Conservation (phyloP, 1,140 invertebrate genomes). For the Halesus radiatus region DNA sequence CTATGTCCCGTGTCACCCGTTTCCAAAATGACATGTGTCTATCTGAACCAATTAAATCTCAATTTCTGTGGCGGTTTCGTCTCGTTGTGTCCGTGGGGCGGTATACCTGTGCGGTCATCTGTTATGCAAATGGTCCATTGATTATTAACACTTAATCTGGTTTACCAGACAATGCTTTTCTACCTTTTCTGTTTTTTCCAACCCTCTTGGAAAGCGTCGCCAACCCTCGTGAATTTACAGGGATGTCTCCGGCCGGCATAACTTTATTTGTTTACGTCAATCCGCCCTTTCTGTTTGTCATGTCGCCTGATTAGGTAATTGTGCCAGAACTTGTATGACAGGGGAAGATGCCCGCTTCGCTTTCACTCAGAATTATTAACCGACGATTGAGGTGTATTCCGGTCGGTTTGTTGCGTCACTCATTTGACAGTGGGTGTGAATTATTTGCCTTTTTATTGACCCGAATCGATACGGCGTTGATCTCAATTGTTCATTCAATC, state of each 20-base stretch:
- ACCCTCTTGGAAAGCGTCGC: conserved; percentile 18
- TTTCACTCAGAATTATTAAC: background rate
- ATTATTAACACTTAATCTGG: conserved; percentile 33
- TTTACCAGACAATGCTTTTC: conserved; percentile 35
- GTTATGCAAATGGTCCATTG: conserved; percentile 38
- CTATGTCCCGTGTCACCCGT: background rate
- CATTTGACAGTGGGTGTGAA: too few relatives aligned
- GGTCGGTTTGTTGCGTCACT: background rate
- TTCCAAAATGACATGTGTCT: conserved; percentile 20
- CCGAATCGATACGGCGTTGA: too few relatives aligned
- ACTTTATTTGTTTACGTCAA: conserved; percentile 1
- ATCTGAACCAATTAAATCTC: conserved; percentile 20
- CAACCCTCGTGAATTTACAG: conserved; percentile 4
- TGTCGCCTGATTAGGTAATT: conserved; percentile 15
- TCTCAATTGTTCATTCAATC: too few relatives aligned
- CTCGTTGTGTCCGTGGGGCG: background rate
- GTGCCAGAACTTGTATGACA: background rate
- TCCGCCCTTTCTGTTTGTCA: conserved; percentile 19
- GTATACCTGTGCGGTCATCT: conserved; percentile 21
- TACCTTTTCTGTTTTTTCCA: conserved; percentile 12
- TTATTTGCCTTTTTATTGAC: too few relatives aligned
- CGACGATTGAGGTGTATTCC: too few relatives aligned
- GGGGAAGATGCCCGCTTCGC: background rate
- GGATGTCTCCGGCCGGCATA: background rate
- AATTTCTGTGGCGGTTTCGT: background rate